Evolutionary conservation across 2,888 invertebrate genomes (phyloP), one percentile per base, ranked within the genome.

Genomic region (Cloeon dipterum): DNA sequence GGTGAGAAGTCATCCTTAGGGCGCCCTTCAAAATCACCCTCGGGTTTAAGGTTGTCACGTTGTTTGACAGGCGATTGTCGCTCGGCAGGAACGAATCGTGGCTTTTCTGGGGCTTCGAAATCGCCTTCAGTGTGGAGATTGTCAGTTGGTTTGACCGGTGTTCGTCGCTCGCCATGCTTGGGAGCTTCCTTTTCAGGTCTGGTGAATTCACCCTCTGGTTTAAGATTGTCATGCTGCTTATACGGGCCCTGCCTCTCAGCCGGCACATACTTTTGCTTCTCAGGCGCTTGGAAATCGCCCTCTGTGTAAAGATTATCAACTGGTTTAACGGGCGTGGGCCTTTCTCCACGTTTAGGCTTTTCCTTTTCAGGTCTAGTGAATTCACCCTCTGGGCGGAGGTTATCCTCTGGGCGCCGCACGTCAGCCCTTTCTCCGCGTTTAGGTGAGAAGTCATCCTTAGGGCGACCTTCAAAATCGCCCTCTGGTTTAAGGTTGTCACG

Each of bases 41-140:
- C 61, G 3, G 59, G 59, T 41, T 42, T 49, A 2, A 60, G 46
- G 42, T 59, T 59, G 39, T 56, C 47, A n/a, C 61, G 63, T 39
- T 61, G 46, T 50, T n/a, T n/a, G n/a, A 5, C 50, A 14, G 56
- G 60, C 4, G 54, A 51, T 1, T 61, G 62, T 52, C 57, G 59
- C 44, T 57, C 49, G 1, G 55, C 54, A 20, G 56, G 57, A 2
- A 51, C 49, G 52, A 58, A 60, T 41, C 53, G 45, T 1, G 56
- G 55, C 2, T 53, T 53, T 36, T 56, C 53, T 17, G 20, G 60
- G 50, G 40, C 45, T 47, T 42, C 52, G 41, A 55, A 56, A 10
- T 53, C 52, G 10, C 37, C 37, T 18, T 65, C 63, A 2, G 61
- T 62, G 32, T 48, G 48, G 1, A 67, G 47, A 47, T 68, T 68